A percentile compares a stretch with the other conserved stretches of the same genome.
Conservation (phyloP, 2,888 invertebrate species). For the Amiota communis region DNA sequence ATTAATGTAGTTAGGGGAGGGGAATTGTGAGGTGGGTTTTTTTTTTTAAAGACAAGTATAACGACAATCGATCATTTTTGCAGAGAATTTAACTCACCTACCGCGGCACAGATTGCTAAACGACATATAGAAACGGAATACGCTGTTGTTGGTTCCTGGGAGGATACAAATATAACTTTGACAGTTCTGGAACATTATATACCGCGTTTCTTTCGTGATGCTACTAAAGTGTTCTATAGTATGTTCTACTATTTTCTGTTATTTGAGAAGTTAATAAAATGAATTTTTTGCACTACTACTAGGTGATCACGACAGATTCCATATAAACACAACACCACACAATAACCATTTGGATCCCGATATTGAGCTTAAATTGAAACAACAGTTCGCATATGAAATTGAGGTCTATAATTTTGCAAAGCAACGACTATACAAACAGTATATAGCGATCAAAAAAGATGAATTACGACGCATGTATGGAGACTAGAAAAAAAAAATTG, state of each 20-base stretch:
- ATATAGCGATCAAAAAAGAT: constrained; percentile 78
- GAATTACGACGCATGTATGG: too few species aligned
- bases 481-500: too few species aligned
- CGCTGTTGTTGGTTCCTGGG: constrained; percentile 90
- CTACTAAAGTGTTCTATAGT: constrained; percentile 86
- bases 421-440: constrained; percentile 86
- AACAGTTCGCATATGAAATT: constrained; percentile 89
- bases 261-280: background rate
- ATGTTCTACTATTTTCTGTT: constrained; percentile 63
- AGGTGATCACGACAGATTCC: constrained; percentile 71
- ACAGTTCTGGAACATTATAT: constrained; percentile 88
- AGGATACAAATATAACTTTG: constrained; percentile 88
- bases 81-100: constrained; percentile 81
- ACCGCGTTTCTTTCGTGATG: constrained; percentile 86
- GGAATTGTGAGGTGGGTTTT: too few species aligned
- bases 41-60: too few species aligned
- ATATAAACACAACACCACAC: constrained; percentile 82
- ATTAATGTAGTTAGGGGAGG: constrained; percentile 53
- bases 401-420: constrained; percentile 93
- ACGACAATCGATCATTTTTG: too few species aligned
- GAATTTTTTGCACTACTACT: constrained; percentile 40
- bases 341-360: constrained; percentile 77
- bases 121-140: constrained; percentile 88
- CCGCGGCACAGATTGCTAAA: constrained; percentile 88
- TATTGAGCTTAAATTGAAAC: constrained; percentile 85